Base-by-base conservation (phyloP, 2,888 invertebrate species). In the Strigamia transsilvanica region DNA sequence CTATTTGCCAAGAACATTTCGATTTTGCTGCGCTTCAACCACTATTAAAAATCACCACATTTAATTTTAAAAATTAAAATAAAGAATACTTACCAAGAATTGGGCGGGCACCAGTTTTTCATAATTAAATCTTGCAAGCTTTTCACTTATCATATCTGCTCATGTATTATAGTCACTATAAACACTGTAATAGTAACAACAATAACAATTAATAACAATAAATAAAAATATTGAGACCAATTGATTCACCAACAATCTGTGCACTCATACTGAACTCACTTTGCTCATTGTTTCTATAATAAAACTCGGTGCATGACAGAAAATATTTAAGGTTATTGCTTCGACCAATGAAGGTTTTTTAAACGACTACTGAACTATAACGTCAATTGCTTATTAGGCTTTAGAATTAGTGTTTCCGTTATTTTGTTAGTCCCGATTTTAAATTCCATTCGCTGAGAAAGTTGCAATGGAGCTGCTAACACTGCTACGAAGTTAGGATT, bases 41-140 rank as follows among this genome's bases (percentile, higher is more conserved):
- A n/a, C n/a, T 51, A 18, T 51, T 18, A 51, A 51, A 51, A 51
- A 18, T 15, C 51, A 51, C 15, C 1, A 3, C 4, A 51, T 51
- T 51, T 18, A 46, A 10, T 10, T 51, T 38, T 38, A 5, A 38
- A 21, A 66, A n/a, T n/a, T 5, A n/a, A 13, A 18, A 9, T n/a
- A 56, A 10, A 15, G n/a, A 61, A 18, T 66, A 66, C 61, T 66
- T 66, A 66, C 61, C 61, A 23, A 66, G 61, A 23, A 66, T 66
- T 66, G 61, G 61, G 21, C 23, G 61, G 61, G 61, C 61, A 66
- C 61, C 61, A 66, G 61, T 66, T 66, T 66, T 66, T 66, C 61
- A 66, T 66, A 66, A 66, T 66, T 66, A 66, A 66, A 18, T 66
- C 61, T 23, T 66, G 61, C 21, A 9, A 23, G 7, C 21, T 12